Conservation (phyloP, 2,113 vertebrate genomes). For the Centrocercus urophasianus region DNA sequence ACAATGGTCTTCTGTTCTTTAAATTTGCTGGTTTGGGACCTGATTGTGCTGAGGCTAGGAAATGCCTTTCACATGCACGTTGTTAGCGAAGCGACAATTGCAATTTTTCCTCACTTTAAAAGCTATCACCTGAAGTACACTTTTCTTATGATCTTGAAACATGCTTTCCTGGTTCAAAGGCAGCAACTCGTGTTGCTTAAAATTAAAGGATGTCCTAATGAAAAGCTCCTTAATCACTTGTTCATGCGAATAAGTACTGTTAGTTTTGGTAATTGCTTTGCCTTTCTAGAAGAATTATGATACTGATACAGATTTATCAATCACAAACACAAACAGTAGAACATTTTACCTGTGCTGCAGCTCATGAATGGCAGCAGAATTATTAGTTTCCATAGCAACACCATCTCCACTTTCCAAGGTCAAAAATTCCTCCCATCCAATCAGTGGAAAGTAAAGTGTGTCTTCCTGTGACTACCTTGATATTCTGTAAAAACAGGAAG, state of each 20-base stretch:
- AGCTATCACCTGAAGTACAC: background rate
- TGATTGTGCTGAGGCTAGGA: background rate
- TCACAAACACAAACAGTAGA: slow-evolving; percentile 79
- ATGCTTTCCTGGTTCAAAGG: slow-evolving; percentile 19
- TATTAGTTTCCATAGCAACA: slow-evolving; percentile 96
- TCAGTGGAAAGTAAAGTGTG: slow-evolving; percentile 61
- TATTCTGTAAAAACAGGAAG: slow-evolving; percentile 68
- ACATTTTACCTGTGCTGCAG: slow-evolving; percentile 87
- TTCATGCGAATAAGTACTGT: slow-evolving; percentile 1
- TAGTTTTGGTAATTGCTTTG: slow-evolving; percentile 45
- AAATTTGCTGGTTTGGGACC: background rate
- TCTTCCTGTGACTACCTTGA: slow-evolving; percentile 61
- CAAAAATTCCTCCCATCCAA: slow-evolving; percentile 86
- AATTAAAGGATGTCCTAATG: background rate
- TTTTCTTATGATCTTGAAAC: background rate
- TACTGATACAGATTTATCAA: slow-evolving; percentile 82
- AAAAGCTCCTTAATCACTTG: slow-evolving; percentile 43
- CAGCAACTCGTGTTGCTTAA: slow-evolving; percentile 2
- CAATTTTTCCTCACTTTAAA: background rate
- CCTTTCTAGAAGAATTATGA: slow-evolving; percentile 56
- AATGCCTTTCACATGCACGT: background rate
- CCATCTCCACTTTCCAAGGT: slow-evolving; percentile 93
- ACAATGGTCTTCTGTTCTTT: background rate
- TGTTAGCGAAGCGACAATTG: background rate
- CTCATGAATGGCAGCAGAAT: slow-evolving; percentile 91